Percentiles rank a stretch among this genome's conserved stretches.
These are phyloP conservation scores for Cygnus atratus DNA, from an alignment of 2,113 vertebrate genomes.

Conservation along the genomic window DNA sequence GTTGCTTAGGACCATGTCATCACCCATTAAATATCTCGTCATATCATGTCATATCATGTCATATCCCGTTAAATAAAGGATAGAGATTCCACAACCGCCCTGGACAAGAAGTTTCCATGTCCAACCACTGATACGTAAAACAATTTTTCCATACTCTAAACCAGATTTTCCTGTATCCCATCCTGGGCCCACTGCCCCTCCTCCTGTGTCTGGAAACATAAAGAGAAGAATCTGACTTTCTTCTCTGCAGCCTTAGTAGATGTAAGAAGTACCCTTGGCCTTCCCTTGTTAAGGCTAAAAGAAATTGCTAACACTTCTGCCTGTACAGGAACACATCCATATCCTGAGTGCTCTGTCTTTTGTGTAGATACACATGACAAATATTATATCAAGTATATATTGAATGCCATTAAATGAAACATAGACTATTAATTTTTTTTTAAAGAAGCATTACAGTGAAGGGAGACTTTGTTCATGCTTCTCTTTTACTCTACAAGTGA, in stretches of 20 bases:
- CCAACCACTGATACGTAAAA: background rate
- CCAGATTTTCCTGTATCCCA: background rate
- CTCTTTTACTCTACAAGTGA: background rate
- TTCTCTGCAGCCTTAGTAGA: background rate
- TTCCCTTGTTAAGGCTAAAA: background rate
- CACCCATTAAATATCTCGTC: background rate
- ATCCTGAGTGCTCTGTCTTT: background rate
- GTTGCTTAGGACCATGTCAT: background rate
- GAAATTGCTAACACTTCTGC: background rate
- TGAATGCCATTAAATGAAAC: background rate
- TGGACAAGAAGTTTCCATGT: background rate
- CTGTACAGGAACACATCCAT: background rate
- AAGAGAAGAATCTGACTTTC: background rate
- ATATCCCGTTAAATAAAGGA: no score
- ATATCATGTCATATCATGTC: no score
- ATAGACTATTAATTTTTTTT: background rate
- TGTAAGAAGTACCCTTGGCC: background rate
- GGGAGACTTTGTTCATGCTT: background rate
- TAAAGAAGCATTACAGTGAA: background rate
- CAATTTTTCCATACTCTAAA: background rate
- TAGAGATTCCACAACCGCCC: background rate
- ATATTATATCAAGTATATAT: background rate
- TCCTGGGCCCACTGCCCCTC: background rate
- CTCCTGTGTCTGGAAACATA: background rate
- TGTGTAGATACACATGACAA: background rate